Base-by-base conservation (phyloP, 2,888 invertebrate genomes). In the Tridacna crocea region DNA sequence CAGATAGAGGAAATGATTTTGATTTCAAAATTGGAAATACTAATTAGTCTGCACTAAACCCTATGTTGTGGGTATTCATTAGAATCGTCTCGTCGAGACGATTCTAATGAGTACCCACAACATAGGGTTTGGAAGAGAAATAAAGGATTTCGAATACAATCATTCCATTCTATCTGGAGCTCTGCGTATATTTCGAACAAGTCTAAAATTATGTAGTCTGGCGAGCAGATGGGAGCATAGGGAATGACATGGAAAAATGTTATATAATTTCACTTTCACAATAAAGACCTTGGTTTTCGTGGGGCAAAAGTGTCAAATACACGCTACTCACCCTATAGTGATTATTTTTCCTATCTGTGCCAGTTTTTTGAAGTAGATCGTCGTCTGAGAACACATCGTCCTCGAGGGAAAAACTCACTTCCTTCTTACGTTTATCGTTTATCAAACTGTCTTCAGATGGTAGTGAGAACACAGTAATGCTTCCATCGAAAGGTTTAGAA, bases 361-460 rank as follows among this genome's bases (percentile, higher is more conserved):
- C 74, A 75, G 79, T 82, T 68, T 87, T 87, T 55, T 82, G 82
- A 19, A 87, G 77, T 15, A 87, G 79, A 51, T 87, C 87, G 55
- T 87, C 84, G 51, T 87, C 87, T 3, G 87, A 87, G 63, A 87
- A 87, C 10, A 84, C 87, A 68, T 87, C 87, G 46, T 87, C 87
- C 72, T 87, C 87, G 13, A 87, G 60, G 3, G 87, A 87, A 58
- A 87, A 87, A 51, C 87, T 87, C 19, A 87, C 87, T 75, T 84
- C 87, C 58, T 87, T 87, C 47, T 84, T 87, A 77, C 83, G 84
- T 36, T 75, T 78, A 60, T 86, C 86, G n/a, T 75, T 75, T 1
- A 87, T 66, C 19, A 86, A 75, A 83, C 87, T 87, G 68, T 87
- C 87, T 72, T 87, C 87, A 0, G 87, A 87, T 0, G 87, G 87